phyloP scores from a whole-genome alignment of 1,140 invertebrate species.

The Batillaria attramentaria region DNA sequence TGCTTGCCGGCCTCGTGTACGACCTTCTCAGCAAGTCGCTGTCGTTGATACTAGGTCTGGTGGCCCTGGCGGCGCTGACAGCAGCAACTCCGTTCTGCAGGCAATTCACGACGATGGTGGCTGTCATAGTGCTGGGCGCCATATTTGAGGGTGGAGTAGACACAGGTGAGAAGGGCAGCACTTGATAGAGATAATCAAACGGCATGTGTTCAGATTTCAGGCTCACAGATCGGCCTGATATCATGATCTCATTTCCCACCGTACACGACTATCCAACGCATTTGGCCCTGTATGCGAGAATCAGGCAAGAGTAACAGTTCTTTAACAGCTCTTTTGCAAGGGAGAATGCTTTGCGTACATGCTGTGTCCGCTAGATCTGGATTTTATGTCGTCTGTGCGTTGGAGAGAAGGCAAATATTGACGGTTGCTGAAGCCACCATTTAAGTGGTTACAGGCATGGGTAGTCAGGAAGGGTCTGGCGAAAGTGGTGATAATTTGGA shows the following conservation, averaged over 20 bases:
- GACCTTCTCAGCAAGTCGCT: constrained; percentile 43
- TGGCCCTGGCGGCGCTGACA: not conserved
- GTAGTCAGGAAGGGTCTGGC: too few species aligned
- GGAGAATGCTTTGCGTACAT: not conserved
- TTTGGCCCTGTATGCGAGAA: not conserved
- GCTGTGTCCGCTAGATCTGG: not conserved
- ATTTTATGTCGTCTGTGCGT: too few species aligned
- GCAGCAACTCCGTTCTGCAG: constrained; percentile 39
- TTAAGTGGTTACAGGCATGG: too few species aligned
- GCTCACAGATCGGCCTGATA: not conserved
- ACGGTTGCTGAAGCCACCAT: too few species aligned
- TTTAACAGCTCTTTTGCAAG: not conserved
- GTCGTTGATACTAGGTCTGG: not conserved
- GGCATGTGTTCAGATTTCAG: not conserved
- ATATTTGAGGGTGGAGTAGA: constrained; percentile 33
- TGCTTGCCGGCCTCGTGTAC: constrained; percentile 54
- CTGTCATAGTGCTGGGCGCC: constrained; percentile 27
- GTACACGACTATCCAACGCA: not conserved
- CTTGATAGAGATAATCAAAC: not conserved
- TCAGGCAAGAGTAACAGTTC: not conserved
- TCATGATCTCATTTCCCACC: not conserved
- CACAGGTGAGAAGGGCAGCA: constrained; percentile 44
- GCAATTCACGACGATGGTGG: constrained; percentile 41
- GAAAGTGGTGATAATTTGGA: too few species aligned
- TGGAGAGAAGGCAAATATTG: too few species aligned